phyloP scores from a whole-genome alignment of 2,113 vertebrate species.

The Sminthopsis crassicaudata region DNA sequence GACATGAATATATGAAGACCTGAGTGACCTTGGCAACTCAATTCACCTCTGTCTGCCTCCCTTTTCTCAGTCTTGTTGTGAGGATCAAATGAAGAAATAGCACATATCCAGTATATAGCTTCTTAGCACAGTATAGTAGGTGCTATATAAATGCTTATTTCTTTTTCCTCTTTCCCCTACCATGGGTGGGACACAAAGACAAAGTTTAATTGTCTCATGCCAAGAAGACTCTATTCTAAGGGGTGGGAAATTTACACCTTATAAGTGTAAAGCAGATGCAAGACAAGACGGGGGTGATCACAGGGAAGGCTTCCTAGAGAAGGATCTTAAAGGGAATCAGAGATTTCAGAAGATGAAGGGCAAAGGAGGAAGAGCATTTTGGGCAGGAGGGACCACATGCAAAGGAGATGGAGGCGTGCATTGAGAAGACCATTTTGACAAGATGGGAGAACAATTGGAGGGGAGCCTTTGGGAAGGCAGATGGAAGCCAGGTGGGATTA shows the following conservation, averaged over 20 bases:
- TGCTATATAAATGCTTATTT: background rate
- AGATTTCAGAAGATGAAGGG: background rate
- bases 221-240: background rate
- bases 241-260: background rate
- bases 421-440: background rate
- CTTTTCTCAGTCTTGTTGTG: background rate
- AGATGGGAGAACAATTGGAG: background rate
- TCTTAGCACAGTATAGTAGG: background rate
- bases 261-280: background rate
- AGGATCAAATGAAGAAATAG: background rate
- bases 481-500: background rate
- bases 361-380: background rate
- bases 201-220: background rate
- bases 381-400: background rate
- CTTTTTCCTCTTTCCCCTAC: background rate
- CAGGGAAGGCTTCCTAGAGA: background rate
- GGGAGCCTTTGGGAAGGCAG: background rate
- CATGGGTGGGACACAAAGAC: background rate
- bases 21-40: background rate
- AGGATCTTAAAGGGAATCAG: background rate
- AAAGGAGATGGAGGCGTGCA: background rate
- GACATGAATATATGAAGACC: background rate
- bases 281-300: background rate
- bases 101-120: background rate
- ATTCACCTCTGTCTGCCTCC: background rate